Conservation (phyloP, 2,888 invertebrate genomes). For the Brassicogethes aeneus region DNA sequence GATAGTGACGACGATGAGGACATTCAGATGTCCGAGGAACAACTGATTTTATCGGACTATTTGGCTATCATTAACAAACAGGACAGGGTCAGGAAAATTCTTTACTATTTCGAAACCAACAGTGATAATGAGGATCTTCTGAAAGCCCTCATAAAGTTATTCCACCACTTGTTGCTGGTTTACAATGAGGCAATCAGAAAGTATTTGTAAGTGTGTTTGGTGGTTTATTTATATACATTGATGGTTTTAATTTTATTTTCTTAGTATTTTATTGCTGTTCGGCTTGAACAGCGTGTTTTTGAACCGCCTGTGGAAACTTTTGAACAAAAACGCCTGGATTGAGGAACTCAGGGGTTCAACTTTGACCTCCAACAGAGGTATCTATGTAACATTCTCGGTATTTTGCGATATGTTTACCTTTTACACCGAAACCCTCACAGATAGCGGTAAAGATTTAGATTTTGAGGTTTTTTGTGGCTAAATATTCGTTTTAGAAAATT, state of each 20-base stretch:
- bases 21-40: constrained; percentile 40
- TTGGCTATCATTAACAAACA: constrained; percentile 34
- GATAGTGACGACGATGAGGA: constrained; percentile 51
- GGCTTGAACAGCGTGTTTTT: constrained; percentile 36
- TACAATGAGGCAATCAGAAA: constrained; percentile 76
- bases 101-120: constrained; percentile 42
- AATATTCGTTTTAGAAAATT: constrained; percentile 28
- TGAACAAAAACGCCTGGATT: constrained; percentile 24
- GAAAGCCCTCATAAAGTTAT: constrained; percentile 47
- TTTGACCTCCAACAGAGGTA: constrained; percentile 33
- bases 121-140: constrained; percentile 32
- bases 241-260: constrained; percentile 9
- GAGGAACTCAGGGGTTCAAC: constrained; percentile 28
- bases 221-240: constrained; percentile 4
- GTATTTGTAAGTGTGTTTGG: constrained; percentile 59
- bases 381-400: constrained; percentile 35
- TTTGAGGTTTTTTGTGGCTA: constrained; percentile 4
- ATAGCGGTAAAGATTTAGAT: constrained; percentile 27
- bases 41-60: constrained; percentile 33
- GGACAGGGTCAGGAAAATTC: constrained; percentile 40
- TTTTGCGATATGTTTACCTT: constrained; percentile 41
- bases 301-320: constrained; percentile 35
- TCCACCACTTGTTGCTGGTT: constrained; percentile 74
- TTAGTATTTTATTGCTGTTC: constrained; percentile 30
- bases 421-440: constrained; percentile 39